A percentile compares a stretch with the other conserved stretches of the same genome.
These are phyloP conservation scores for Tryphoninae sp. DNA, from an alignment of 2,888 invertebrate genomes.

Conservation along the genomic window DNA sequence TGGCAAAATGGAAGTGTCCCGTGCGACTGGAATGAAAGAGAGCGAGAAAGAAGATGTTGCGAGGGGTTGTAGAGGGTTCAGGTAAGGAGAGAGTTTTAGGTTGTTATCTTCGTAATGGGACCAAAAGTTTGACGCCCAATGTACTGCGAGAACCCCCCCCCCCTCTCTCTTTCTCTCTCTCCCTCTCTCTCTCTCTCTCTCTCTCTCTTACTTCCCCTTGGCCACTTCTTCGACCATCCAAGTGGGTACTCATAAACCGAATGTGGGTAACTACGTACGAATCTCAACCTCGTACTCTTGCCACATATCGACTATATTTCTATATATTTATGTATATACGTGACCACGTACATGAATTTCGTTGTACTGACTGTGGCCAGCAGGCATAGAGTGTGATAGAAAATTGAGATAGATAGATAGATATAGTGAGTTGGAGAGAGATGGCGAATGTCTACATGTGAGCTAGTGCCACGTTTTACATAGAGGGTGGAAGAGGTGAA, in stretches of 20 bases:
- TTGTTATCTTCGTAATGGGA: slow-evolving; percentile 52
- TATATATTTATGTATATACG: slow-evolving; percentile 51
- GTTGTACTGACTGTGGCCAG: slow-evolving; percentile 27
- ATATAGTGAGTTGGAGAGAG: neutral
- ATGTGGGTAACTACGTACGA: slow-evolving; percentile 32
- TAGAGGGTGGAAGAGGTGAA: slow-evolving; percentile 9
- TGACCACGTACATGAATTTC: slow-evolving; percentile 56
- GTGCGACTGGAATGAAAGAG: slow-evolving; percentile 19
- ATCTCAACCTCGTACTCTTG: slow-evolving; percentile 30
- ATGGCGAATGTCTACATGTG: slow-evolving; percentile 44
- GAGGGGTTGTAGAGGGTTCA: neutral
- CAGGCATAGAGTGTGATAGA: slow-evolving; percentile 30
- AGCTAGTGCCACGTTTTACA: slow-evolving; percentile 51
- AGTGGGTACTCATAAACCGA: slow-evolving; percentile 49
- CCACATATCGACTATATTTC: slow-evolving; percentile 25
- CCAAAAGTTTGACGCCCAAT: slow-evolving; percentile 55
- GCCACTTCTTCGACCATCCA: slow-evolving; percentile 23
- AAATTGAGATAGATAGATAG: slow-evolving; percentile 13
- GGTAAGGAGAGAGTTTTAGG: slow-evolving; percentile 36
- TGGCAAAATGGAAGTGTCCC: too few species aligned
- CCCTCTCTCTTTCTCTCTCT: neutral
- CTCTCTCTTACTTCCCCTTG: slow-evolving; percentile 1
- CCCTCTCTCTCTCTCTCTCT: neutral
- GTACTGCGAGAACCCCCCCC: slow-evolving; percentile 7
- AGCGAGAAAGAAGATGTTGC: neutral